Evolutionary conservation across 2,113 vertebrate genomes (phyloP).

Genomic region (Calidris pygmaea): DNA sequence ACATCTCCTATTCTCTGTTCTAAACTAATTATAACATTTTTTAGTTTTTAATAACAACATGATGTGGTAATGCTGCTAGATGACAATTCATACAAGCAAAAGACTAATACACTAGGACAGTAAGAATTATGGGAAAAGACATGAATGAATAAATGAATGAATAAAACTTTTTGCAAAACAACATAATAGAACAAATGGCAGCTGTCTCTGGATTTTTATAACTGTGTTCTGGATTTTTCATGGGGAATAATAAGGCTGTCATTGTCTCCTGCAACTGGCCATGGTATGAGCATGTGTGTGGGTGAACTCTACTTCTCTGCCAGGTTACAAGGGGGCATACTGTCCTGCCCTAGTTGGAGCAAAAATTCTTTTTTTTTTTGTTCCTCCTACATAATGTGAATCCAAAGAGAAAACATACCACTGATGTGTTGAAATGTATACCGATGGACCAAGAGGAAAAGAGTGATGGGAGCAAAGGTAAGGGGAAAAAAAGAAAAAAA

Average conservation of each 20-base stretch:
- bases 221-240: not conserved
- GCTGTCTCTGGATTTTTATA: not conserved
- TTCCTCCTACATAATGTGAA: not conserved
- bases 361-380: not conserved
- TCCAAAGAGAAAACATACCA: not conserved
- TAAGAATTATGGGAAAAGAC: not conserved
- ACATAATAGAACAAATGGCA: not conserved
- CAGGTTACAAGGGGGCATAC: not conserved
- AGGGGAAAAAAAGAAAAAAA: rapidly evolving
- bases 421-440: not conserved
- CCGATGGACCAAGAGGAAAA: not conserved
- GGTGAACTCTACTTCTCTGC: not conserved
- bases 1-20: not conserved
- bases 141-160: not conserved
- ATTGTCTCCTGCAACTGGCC: not conserved
- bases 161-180: not conserved
- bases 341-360: not conserved
- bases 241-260: not conserved
- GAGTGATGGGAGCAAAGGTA: rapidly evolving
- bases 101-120: not conserved
- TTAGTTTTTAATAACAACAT: conserved; percentile 9
- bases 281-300: rapidly evolving
- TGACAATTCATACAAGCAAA: not conserved
- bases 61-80: not conserved
- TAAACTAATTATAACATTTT: conserved; percentile 29